Conservation (phyloP, 2,888 invertebrate species). For the Proisotoma minuta region DNA sequence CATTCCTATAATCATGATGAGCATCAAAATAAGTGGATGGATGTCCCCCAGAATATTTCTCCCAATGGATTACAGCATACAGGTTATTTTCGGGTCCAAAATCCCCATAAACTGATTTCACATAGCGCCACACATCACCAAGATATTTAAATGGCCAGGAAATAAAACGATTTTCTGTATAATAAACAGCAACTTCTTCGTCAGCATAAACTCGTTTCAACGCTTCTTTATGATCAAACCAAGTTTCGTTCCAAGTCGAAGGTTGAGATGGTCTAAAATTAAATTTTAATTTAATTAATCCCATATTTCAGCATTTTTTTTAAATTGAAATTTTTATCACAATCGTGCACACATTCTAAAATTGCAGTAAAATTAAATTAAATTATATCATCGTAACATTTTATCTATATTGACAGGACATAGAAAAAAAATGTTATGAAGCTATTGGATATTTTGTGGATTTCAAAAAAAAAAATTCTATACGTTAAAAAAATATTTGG, state of each 20-base stretch:
- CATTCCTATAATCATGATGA: constrained; percentile 28
- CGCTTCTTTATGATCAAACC: constrained; percentile 22
- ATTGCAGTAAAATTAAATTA: no score
- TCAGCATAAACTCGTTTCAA: constrained; percentile 25
- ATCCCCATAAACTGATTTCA: constrained; percentile 30
- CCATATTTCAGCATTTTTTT: no score
- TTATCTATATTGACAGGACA: no score
- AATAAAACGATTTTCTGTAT: constrained; percentile 14
- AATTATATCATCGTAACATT: no score
- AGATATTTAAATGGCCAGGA: constrained; percentile 28
- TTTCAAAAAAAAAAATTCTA: no score
- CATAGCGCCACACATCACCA: constrained; percentile 34
- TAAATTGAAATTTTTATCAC: no score
- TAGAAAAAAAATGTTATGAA: no score
- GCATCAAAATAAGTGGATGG: constrained; percentile 32
- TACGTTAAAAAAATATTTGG: no score
- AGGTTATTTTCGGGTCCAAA: constrained; percentile 28
- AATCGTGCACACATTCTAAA: no score
- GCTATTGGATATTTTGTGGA: no score
- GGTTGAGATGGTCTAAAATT: constrained; percentile 11
- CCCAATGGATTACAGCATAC: constrained; percentile 28
- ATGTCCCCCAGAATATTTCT: constrained; percentile 2
- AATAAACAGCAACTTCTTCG: constrained; percentile 30
- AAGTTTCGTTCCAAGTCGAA: constrained; percentile 26
- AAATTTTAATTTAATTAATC: no score